Evolutionary conservation across 2,888 invertebrate species (phyloP).

Genomic region (Ormyrus rosae): DNA sequence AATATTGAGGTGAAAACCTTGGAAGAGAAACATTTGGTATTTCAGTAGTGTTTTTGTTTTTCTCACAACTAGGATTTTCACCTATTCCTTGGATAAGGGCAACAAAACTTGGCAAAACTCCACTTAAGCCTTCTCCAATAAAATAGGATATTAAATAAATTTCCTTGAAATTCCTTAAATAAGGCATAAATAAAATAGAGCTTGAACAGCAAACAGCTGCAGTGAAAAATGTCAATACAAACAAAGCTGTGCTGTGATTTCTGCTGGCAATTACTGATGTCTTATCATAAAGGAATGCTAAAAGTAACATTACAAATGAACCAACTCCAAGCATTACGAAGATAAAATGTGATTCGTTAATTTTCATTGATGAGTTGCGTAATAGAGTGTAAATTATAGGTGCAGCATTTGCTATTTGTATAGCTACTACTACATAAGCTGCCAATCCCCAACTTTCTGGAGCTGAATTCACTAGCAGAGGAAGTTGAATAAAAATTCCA

Average conservation of each 20-base stretch:
- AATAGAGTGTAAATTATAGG: conserved; percentile 81
- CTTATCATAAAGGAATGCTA: conserved; percentile 79
- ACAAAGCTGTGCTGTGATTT: conserved; percentile 79
- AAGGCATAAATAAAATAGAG: conserved; percentile 91
- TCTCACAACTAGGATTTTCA: conserved; percentile 78
- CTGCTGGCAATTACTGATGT: conserved; percentile 78
- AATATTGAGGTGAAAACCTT: conserved; percentile 81
- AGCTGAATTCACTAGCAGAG: conserved; percentile 85
- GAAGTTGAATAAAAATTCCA: conserved; percentile 90
- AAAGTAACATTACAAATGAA: conserved; percentile 78
- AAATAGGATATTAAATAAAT: conserved; percentile 88
- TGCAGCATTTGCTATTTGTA: conserved; percentile 88
- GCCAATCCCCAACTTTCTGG: conserved; percentile 93
- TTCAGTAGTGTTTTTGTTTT: conserved; percentile 59
- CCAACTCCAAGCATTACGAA: conserved; percentile 78
- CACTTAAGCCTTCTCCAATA: conserved; percentile 89
- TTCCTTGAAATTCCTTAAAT: conserved; percentile 85
- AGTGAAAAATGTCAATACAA: conserved; percentile 82
- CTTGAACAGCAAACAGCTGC: conserved; percentile 90
- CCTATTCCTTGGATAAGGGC: conserved; percentile 88
- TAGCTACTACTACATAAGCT: conserved; percentile 86
- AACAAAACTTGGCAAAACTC: conserved; percentile 87
- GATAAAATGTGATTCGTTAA: conserved; percentile 78
- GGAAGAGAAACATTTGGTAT: conserved; percentile 75
- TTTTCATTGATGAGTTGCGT: conserved; percentile 75